Evolutionary conservation across 2,113 vertebrate genomes (phyloP).

Genomic region (Guaruba guarouba): DNA sequence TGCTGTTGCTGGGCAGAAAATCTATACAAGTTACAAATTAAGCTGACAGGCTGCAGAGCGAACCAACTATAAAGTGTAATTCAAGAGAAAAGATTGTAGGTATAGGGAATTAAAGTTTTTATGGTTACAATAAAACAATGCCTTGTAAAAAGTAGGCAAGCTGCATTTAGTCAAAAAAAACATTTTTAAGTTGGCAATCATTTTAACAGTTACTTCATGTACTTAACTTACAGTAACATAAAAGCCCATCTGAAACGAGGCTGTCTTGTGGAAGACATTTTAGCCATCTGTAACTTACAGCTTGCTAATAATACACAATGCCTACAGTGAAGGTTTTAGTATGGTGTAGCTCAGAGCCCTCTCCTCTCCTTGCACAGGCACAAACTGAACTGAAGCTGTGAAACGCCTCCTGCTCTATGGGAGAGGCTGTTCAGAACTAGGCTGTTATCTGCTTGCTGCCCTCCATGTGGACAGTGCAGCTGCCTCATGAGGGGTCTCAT

Average conservation of each 20-base stretch:
- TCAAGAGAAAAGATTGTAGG: background rate
- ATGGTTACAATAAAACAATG: background rate
- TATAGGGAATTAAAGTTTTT: background rate
- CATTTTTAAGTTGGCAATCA: background rate
- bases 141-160: background rate
- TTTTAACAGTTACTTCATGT: background rate
- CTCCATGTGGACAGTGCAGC: background rate
- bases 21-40: conserved; percentile 56
- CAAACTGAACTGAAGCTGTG: background rate
- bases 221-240: background rate
- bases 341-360: fast-evolving
- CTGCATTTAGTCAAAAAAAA: background rate
- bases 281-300: background rate
- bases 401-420: background rate
- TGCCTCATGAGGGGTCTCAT: fast-evolving
- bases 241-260: background rate
- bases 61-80: background rate
- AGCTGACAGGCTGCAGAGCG: conserved; percentile 13
- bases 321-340: background rate
- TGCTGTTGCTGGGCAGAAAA: conserved; percentile 49
- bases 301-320: background rate
- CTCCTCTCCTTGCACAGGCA: background rate
- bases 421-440: fast-evolving
- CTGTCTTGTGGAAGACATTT: background rate
- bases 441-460: background rate